Conservation (phyloP, 1,140 invertebrate species). For the Myzus persicae region DNA sequence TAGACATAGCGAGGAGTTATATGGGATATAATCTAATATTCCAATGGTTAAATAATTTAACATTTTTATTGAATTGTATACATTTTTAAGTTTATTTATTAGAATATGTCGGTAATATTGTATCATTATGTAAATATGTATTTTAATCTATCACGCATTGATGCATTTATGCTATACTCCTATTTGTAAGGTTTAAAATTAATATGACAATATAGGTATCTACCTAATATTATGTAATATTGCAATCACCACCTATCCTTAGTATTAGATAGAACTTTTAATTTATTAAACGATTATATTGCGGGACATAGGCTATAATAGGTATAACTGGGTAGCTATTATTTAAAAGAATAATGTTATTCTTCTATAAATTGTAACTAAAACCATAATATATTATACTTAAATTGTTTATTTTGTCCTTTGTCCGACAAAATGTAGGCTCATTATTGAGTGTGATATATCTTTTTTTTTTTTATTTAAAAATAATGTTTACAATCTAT, state of each 20-base stretch:
- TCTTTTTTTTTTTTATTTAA: too few species aligned
- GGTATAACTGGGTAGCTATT: neutral
- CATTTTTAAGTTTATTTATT: neutral
- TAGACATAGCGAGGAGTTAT: neutral
- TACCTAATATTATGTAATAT: neutral
- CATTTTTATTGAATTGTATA: neutral
- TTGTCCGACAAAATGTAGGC: neutral
- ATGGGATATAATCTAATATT: too few species aligned
- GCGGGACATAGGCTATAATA: neutral
- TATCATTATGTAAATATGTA: neutral
- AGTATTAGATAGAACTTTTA: neutral
- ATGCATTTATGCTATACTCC: too few species aligned
- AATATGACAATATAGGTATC: neutral
- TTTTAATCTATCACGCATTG: too few species aligned
- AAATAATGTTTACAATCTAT: too few species aligned
- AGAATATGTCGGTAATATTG: neutral
- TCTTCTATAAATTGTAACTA: neutral
- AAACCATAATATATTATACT: neutral
- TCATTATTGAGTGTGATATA: neutral
- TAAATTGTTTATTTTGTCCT: neutral
- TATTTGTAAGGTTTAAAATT: neutral
- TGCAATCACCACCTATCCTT: neutral
- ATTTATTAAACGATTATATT: neutral
- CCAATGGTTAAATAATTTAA: neutral
- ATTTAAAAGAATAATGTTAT: neutral